Percentiles rank a stretch among this genome's conserved stretches.
phyloP scores from a whole-genome alignment of 2,888 invertebrate species.

The Tubulanus polymorphus region DNA sequence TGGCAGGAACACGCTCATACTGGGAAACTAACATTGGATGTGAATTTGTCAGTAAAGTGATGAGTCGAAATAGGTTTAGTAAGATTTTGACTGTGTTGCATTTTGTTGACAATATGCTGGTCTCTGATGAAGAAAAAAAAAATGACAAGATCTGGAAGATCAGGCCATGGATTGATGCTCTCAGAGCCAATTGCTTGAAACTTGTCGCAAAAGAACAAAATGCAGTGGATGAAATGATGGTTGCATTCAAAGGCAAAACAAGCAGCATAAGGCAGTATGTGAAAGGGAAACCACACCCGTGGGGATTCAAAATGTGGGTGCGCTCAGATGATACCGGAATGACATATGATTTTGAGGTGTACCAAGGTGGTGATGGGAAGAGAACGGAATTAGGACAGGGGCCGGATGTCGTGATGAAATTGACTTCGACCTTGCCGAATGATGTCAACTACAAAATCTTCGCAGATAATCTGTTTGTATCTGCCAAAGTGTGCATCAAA shows the following conservation, averaged over 20 bases:
- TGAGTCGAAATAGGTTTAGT: background rate
- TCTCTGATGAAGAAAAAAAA: slow-evolving; percentile 1
- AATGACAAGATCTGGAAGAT: slow-evolving; percentile 5
- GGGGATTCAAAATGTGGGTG: slow-evolving; percentile 1
- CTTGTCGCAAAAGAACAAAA: background rate
- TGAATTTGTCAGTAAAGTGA: background rate
- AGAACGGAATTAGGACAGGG: slow-evolving; percentile 8
- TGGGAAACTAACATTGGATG: background rate
- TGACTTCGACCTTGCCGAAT: background rate
- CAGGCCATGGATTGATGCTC: background rate
- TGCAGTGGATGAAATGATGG: background rate
- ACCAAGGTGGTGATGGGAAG: slow-evolving; percentile 7
- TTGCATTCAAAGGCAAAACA: background rate
- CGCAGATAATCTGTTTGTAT: slow-evolving; percentile 15
- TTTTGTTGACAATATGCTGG: background rate
- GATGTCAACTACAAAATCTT: slow-evolving; percentile 14
- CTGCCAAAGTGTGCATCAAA: slow-evolving; percentile 5
- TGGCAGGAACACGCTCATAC: slow-evolving; percentile 1
- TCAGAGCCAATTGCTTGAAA: background rate
- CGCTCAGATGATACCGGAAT: slow-evolving; percentile 8
- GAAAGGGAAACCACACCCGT: background rate
- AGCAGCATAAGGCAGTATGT: background rate
- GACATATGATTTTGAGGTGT: slow-evolving; percentile 13
- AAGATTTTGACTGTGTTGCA: slow-evolving; percentile 1
- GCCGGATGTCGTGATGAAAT: slow-evolving; percentile 13